These are phyloP conservation scores for Scomber scombrus DNA, from an alignment of 2,113 vertebrate species.

Conservation along the genomic window DNA sequence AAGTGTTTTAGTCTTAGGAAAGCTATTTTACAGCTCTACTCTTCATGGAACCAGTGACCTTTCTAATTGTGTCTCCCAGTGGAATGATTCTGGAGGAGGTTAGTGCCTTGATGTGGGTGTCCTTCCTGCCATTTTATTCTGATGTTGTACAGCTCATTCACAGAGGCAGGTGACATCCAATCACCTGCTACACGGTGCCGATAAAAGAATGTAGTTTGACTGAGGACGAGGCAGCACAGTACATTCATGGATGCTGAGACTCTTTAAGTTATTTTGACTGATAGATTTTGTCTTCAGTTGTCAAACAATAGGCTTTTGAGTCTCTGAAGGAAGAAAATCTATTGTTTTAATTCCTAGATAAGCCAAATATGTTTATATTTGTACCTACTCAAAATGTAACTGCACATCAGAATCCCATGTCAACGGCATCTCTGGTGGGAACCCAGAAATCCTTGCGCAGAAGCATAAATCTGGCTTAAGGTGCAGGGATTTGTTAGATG, in stretches of 20 bases:
- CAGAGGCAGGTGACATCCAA: conserved; percentile 39
- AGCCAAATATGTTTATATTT: neutral
- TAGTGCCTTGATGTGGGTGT: conserved; percentile 16
- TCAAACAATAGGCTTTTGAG: neutral
- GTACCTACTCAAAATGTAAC: neutral
- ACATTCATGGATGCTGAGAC: neutral
- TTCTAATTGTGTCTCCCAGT: conserved; percentile 44
- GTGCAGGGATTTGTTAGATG: neutral
- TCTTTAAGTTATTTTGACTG: neutral
- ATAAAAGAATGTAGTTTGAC: conserved; percentile 29
- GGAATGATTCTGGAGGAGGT: conserved; percentile 41
- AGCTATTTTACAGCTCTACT: conserved; percentile 40
- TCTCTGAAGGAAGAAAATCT: neutral
- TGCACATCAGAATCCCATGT: neutral
- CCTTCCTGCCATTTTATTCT: conserved; percentile 51
- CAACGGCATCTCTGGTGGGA: too few species aligned
- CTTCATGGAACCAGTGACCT: conserved; percentile 49
- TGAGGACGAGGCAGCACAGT: neutral
- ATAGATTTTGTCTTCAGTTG: too few species aligned
- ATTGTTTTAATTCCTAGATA: neutral
- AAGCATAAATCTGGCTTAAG: too few species aligned
- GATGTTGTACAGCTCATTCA: conserved; percentile 43
- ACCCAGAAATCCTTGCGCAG: too few species aligned
- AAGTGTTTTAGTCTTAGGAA: conserved; percentile 7
- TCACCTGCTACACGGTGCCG: conserved; percentile 17